Evolutionary conservation across 2,888 invertebrate genomes (phyloP).

Genomic region (Drosophila kokeensis): DNA sequence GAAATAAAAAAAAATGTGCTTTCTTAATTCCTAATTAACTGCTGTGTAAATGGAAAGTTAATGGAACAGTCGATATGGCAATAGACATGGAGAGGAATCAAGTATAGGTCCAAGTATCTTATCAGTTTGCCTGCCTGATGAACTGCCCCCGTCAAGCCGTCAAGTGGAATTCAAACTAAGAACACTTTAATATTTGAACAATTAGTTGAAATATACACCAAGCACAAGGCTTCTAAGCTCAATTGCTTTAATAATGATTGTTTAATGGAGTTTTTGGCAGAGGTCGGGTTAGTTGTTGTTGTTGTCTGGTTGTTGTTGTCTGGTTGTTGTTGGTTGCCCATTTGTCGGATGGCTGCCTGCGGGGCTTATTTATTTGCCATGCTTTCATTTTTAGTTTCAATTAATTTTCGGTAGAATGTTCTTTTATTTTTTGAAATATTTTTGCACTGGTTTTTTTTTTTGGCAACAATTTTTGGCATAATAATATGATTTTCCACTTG

Average conservation of each 20-base stretch:
- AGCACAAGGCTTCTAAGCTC: neutral
- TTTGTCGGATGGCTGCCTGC: slow-evolving; percentile 16
- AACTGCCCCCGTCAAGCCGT: neutral
- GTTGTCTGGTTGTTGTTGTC: neutral
- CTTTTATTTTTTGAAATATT: neutral
- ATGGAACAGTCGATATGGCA: neutral
- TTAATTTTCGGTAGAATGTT: slow-evolving; percentile 27
- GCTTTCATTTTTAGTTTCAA: slow-evolving; percentile 51
- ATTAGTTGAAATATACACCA: neutral
- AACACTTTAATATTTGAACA: neutral
- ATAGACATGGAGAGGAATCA: neutral
- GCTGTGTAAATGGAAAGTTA: neutral
- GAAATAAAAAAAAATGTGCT: too few species aligned
- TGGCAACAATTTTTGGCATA: slow-evolving; percentile 25
- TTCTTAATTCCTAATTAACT: neutral
- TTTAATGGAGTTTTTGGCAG: neutral
- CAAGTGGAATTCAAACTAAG: neutral
- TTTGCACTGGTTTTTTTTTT: slow-evolving; percentile 10
- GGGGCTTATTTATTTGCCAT: slow-evolving; percentile 37
- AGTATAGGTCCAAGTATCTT: neutral
- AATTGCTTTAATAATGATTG: neutral
- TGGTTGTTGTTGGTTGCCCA: neutral
- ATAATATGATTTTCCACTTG: slow-evolving; percentile 18
- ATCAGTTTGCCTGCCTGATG: neutral
- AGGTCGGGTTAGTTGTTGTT: neutral